Base-by-base conservation (phyloP, 2,888 invertebrate species). In the Beris chalybata region DNA sequence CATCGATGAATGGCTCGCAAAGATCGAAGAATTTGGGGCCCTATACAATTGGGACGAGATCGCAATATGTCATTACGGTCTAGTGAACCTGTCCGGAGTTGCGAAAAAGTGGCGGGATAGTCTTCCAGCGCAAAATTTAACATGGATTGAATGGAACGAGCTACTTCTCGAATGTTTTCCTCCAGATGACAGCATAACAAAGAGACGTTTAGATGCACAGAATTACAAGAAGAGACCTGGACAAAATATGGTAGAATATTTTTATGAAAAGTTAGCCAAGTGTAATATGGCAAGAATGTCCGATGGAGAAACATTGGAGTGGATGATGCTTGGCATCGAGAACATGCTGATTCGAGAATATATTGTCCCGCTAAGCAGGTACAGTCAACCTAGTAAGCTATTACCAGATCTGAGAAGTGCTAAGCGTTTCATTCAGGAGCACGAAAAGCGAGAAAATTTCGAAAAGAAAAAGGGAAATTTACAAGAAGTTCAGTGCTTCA, bases 201-300 rank as follows among this genome's bases (percentile, higher is more conserved):
- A n/a, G n/a, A n/a, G n/a, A n/a, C n/a, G n/a, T n/a, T n/a, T n/a
- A n/a, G n/a, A n/a, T n/a, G n/a, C n/a, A n/a, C n/a, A n/a, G n/a
- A n/a, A n/a, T n/a, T n/a, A n/a, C n/a, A n/a, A n/a, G n/a, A 11
- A 13, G 30, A 32, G 15, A 12, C 22, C 30, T 2, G 32, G 32
- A 12, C 55, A 55, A 30, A 15, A 55, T 13, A 55, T 55, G 6
- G 29, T 30, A 15, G 55, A 55, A 55, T 55, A 55, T 29, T 55
- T 29, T 32, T 55, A 11, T 4, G 55, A 55, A 30, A 55, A 55
- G 13, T 30, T 31, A 7, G 15, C 55, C 7, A 15, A 15, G 12
- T 55, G 55, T 30, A 29, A 29, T 7, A 29, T 12, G 15, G 15
- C 55, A 29, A 13, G 22, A 52, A 52, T 52, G 52, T 2, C 12